Percentiles rank a stretch among this genome's conserved stretches.
phyloP scores from a whole-genome alignment of 2,888 invertebrate species.

The Homarus gammarus region DNA sequence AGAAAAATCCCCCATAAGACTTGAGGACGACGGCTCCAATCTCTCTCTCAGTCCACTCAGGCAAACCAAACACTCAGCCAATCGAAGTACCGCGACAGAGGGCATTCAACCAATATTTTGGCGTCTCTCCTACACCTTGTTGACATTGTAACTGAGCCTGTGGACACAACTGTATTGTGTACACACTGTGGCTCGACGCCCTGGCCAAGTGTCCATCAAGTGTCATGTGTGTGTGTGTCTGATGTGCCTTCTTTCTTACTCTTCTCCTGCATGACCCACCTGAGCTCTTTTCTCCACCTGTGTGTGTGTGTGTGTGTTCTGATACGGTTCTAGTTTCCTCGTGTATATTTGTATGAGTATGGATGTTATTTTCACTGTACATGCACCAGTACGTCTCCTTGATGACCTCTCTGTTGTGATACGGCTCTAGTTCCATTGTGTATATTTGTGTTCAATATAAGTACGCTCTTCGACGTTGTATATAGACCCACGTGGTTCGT shows the following conservation, averaged over 20 bases:
- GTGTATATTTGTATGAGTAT: not conserved
- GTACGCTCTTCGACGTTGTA: no score
- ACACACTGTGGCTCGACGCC: not conserved
- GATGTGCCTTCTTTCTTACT: not conserved
- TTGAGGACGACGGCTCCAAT: no score
- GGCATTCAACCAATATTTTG: conserved; percentile 7
- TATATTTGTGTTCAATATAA: no score
- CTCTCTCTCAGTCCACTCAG: no score
- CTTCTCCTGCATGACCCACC: not conserved
- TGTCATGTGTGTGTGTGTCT: no score
- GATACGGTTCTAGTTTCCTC: no score
- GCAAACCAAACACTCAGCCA: conserved; percentile 1
- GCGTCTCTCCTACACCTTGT: not conserved
- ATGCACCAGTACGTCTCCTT: no score
- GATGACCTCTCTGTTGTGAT: no score
- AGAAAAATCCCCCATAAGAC: no score
- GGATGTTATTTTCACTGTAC: no score
- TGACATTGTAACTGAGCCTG: conserved; percentile 18
- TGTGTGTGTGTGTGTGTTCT: conserved; percentile 3
- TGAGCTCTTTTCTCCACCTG: not conserved
- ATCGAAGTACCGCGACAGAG: not conserved
- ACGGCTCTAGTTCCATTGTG: no score
- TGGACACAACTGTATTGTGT: conserved; percentile 3
- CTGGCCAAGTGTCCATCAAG: not conserved
- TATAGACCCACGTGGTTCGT: no score